Evolutionary conservation across 2,888 invertebrate species (phyloP).

Genomic region (Xestia c-nigrum): DNA sequence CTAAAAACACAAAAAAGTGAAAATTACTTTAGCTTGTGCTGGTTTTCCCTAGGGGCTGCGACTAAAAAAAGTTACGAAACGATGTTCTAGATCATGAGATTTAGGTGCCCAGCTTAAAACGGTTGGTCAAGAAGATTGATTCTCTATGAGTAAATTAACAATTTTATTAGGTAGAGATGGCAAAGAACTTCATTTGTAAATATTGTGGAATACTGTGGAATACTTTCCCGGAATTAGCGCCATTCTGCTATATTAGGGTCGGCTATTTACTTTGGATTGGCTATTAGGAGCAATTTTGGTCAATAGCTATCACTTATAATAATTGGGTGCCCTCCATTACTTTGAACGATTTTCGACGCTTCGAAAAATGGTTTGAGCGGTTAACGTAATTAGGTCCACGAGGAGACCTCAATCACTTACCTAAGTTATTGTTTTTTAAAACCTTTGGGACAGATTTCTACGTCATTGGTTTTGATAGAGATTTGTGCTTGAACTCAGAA

Average conservation of each 20-base stretch:
- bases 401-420: constrained; percentile 15
- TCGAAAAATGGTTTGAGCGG: constrained; percentile 17
- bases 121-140: neutral
- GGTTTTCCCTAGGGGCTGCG: no score
- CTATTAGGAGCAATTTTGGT: constrained; percentile 47
- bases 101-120: neutral
- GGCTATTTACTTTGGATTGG: constrained; percentile 38
- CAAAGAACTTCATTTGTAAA: constrained; percentile 23
- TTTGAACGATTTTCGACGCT: constrained; percentile 25
- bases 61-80: no score
- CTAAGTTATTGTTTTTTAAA: constrained; percentile 12
- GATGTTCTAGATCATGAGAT: no score
- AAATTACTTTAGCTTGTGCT: no score
- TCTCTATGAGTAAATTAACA: neutral
- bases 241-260: constrained; percentile 34
- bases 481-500: neutral
- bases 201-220: no score
- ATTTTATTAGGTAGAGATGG: neutral
- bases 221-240: constrained; percentile 20
- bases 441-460: constrained; percentile 5
- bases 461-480: neutral
- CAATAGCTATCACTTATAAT: constrained; percentile 47
- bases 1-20: no score
- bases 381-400: constrained; percentile 27
- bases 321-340: constrained; percentile 42